Conservation (phyloP, 2,888 invertebrate species). For the Lasius platythorax region DNA sequence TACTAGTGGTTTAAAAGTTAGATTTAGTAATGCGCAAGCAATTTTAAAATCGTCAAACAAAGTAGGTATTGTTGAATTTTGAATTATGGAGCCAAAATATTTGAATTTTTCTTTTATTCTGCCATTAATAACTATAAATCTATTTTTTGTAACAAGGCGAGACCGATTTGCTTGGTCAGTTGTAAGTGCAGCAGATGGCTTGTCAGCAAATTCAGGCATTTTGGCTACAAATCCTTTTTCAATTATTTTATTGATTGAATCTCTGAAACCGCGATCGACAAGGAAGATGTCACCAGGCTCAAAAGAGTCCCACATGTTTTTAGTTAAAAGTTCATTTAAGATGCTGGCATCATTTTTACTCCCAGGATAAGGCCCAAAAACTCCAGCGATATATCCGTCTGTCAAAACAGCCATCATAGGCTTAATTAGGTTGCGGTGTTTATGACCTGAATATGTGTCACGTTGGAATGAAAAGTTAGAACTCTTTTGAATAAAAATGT, state of each 20-base stretch:
- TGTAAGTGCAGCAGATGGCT: background rate
- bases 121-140: background rate
- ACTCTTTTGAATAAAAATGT: constrained; percentile 5
- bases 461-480: background rate
- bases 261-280: background rate
- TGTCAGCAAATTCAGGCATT: background rate
- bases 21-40: background rate
- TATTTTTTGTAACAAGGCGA: background rate
- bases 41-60: background rate
- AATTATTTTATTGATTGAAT: background rate
- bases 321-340: background rate
- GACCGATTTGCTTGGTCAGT: background rate
- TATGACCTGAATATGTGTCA: background rate
- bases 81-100: background rate
- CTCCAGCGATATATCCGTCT: background rate
- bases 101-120: background rate
- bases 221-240: constrained; percentile 1
- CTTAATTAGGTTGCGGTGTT: background rate
- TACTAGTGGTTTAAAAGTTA: background rate
- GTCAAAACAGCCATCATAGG: background rate
- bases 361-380: background rate
- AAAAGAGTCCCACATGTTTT: background rate
- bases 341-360: background rate
- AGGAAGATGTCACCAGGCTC: background rate
- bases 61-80: background rate